Percentiles rank a stretch among this genome's conserved stretches.
Evolutionary conservation across 2,797 vertebrate species (phyloP).

Genomic region (Oryzias dopingdopingensis): DNA sequence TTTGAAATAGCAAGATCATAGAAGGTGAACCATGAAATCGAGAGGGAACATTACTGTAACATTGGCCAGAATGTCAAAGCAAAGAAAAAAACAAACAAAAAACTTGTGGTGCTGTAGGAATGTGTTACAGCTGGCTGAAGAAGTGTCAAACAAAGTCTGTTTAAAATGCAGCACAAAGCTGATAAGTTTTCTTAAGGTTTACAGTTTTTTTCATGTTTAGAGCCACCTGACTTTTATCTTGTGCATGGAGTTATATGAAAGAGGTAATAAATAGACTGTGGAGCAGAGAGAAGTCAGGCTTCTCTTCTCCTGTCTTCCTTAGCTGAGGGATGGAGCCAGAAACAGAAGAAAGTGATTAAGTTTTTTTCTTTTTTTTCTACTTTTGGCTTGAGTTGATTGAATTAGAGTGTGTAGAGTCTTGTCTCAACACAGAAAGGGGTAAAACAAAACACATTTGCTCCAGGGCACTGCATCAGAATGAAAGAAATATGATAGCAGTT

Average conservation of each 20-base stretch:
- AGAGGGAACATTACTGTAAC: too few relatives aligned
- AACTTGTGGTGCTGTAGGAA: too few relatives aligned
- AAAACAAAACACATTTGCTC: constrained; percentile 45
- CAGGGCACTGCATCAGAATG: constrained; percentile 28
- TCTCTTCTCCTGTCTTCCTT: constrained; percentile 35
- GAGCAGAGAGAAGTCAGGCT: constrained; percentile 43
- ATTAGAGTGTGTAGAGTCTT: constrained; percentile 58
- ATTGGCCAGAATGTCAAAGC: too few relatives aligned
- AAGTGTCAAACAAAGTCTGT: neutral
- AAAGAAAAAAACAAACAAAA: too few relatives aligned
- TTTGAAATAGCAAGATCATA: too few relatives aligned
- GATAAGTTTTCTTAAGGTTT: constrained; percentile 23
- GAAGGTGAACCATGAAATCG: too few relatives aligned
- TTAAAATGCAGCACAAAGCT: constrained; percentile 18
- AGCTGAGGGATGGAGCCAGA: constrained; percentile 37
- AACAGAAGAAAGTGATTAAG: constrained; percentile 57
- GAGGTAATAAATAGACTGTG: constrained; percentile 54
- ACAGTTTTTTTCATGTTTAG: constrained; percentile 36
- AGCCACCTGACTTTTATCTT: constrained; percentile 37
- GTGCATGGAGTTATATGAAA: constrained; percentile 42
- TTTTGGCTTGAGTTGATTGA: constrained; percentile 59
- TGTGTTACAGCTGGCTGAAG: too few relatives aligned
- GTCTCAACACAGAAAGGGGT: constrained; percentile 58
- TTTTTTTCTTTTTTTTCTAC: constrained; percentile 66
- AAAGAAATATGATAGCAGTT: constrained; percentile 44